phyloP scores from a whole-genome alignment of 2,113 vertebrate genomes.

The Zosterops pallidus region DNA sequence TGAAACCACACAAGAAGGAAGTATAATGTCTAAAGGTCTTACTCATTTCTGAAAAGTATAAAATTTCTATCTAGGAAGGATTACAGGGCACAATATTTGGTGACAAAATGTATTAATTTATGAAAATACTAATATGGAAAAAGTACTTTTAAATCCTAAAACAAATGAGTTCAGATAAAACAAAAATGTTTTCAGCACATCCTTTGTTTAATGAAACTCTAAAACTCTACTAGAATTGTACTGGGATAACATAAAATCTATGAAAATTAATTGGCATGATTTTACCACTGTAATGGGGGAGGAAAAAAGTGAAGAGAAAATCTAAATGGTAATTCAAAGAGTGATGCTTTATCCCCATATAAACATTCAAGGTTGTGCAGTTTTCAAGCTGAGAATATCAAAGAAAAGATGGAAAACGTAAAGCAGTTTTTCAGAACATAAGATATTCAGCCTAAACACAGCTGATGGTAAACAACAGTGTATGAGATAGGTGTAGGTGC shows the following conservation, averaged over 20 bases:
- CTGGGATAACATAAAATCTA: background rate
- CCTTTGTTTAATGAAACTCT: background rate
- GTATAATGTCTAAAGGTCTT: background rate
- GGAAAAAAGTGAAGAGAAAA: background rate
- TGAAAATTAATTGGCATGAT: background rate
- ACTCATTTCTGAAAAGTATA: background rate
- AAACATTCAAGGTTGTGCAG: background rate
- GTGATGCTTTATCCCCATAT: background rate
- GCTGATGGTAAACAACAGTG: background rate
- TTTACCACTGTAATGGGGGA: background rate
- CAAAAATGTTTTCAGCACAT: background rate
- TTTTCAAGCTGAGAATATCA: background rate
- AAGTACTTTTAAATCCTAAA: background rate
- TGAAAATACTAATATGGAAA: background rate
- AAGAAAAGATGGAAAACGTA: background rate
- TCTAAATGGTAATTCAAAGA: background rate
- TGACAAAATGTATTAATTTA: background rate
- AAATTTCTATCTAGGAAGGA: background rate
- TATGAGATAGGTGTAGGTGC: background rate
- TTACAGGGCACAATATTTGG: background rate
- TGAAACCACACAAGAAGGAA: background rate
- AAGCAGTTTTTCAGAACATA: background rate
- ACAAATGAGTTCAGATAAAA: fast-evolving
- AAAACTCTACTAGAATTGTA: background rate
- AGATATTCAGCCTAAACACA: background rate